Percentiles rank a stretch among this genome's conserved stretches.
These are phyloP conservation scores for Buathra laborator DNA, from an alignment of 2,888 invertebrate species.

Conservation along the genomic window DNA sequence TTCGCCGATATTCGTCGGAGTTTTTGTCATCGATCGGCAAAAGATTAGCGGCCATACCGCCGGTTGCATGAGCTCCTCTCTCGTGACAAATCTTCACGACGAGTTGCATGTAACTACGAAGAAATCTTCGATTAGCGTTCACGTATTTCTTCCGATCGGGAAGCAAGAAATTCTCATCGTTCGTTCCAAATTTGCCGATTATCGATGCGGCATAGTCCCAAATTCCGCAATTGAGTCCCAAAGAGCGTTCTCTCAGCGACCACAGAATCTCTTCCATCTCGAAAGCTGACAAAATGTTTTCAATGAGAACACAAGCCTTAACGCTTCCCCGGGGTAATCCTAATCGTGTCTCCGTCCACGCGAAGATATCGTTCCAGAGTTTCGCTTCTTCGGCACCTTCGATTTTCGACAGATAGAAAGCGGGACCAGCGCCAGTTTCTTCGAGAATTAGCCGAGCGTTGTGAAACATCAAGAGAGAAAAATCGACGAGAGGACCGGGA, in stretches of 20 bases:
- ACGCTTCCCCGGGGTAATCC: slow-evolving; percentile 88
- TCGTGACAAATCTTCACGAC: slow-evolving; percentile 88
- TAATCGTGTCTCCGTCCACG: slow-evolving; percentile 87
- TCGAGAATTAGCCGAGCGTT: slow-evolving; percentile 86
- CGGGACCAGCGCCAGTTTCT: slow-evolving; percentile 88
- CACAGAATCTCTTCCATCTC: slow-evolving; percentile 90
- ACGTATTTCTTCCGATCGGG: slow-evolving; percentile 90
- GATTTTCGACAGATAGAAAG: slow-evolving; percentile 90
- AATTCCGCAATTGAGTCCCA: slow-evolving; percentile 91
- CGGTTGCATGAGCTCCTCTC: slow-evolving; percentile 88
- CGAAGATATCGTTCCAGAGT: slow-evolving; percentile 90
- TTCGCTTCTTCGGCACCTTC: slow-evolving; percentile 89
- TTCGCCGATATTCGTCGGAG: slow-evolving; percentile 81
- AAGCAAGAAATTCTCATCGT: slow-evolving; percentile 87
- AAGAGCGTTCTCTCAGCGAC: slow-evolving; percentile 88
- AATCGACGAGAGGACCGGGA: slow-evolving; percentile 90
- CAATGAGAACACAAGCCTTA: slow-evolving; percentile 91
- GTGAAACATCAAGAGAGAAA: slow-evolving; percentile 89
- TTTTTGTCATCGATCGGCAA: slow-evolving; percentile 82
- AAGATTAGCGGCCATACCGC: slow-evolving; percentile 90
- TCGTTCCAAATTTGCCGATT: slow-evolving; percentile 88
- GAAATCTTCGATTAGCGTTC: slow-evolving; percentile 88
- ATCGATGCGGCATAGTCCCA: slow-evolving; percentile 91
- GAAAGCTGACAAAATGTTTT: slow-evolving; percentile 90
- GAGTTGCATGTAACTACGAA: slow-evolving; percentile 88